Percentiles rank a stretch among this genome's conserved stretches.
These are phyloP conservation scores for Brachionus rotundiformis DNA, from an alignment of 1,140 invertebrate species.

Conservation along the genomic window DNA sequence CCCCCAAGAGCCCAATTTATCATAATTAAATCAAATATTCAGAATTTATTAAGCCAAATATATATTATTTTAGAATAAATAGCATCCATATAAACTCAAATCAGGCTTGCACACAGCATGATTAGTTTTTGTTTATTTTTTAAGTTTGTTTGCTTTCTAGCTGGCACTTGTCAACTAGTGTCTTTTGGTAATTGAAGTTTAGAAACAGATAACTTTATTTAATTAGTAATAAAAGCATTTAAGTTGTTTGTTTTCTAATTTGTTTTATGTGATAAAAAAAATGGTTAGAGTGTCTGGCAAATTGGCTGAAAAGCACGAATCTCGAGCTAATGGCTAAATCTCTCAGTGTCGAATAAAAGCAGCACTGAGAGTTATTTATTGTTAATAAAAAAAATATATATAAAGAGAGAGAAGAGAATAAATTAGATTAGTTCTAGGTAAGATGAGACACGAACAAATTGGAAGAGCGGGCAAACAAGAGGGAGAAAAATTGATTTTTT, in stretches of 20 bases:
- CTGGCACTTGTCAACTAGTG: not conserved
- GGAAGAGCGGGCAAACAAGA: not conserved
- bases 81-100: not conserved
- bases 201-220: not conserved
- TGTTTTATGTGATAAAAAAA: not conserved
- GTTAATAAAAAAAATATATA: no score
- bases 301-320: not conserved
- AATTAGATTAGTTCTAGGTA: slow-evolving; percentile 9
- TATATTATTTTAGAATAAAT: not conserved
- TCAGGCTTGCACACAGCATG: not conserved
- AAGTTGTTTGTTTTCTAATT: not conserved
- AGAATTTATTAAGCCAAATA: not conserved
- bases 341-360: not conserved
- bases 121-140: not conserved
- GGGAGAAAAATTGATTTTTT: slow-evolving; percentile 14
- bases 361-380: not conserved
- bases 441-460: not conserved
- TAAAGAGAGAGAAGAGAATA: no score
- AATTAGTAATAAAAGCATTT: not conserved
- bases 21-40: slow-evolving; percentile 6
- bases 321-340: not conserved
- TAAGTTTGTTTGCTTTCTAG: no score
- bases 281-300: not conserved
- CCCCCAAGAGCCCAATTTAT: not conserved
- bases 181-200: not conserved